Percentiles rank a stretch among this genome's conserved stretches.
These are phyloP conservation scores for Pollachius pollachius DNA, from an alignment of 2,113 vertebrate species.

Conservation along the genomic window DNA sequence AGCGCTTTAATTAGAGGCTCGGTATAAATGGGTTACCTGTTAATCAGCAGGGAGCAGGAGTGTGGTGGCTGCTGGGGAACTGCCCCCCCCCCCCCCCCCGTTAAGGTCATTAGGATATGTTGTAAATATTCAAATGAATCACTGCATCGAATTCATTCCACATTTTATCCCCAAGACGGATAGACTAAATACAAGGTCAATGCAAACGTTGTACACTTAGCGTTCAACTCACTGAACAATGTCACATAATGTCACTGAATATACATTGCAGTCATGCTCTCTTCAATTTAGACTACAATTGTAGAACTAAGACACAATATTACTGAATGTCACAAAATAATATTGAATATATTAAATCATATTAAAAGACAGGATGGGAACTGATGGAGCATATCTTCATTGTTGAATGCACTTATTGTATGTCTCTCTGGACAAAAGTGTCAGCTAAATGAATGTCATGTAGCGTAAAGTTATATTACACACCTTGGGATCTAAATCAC, in stretches of 20 bases:
- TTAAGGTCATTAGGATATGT: background rate
- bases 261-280: too few species aligned
- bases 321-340: too few species aligned
- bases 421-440: too few species aligned
- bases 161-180: background rate
- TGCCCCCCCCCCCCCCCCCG: background rate
- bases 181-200: background rate
- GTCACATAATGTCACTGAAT: too few species aligned
- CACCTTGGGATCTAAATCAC: background rate
- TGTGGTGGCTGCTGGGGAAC: conserved; percentile 44
- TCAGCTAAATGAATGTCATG: too few species aligned
- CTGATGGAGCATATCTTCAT: too few species aligned
- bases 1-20: conserved; percentile 58
- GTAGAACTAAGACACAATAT: too few species aligned
- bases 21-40: conserved; percentile 26
- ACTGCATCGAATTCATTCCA: background rate
- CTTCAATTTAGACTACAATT: too few species aligned
- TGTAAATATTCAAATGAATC: background rate
- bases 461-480: too few species aligned
- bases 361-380: too few species aligned
- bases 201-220: background rate
- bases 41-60: conserved; percentile 25
- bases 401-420: too few species aligned
- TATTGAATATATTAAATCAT: too few species aligned
- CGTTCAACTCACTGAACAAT: background rate